Evolutionary conservation across 2,113 vertebrate species (phyloP).

Genomic region (Gavia stellata): DNA sequence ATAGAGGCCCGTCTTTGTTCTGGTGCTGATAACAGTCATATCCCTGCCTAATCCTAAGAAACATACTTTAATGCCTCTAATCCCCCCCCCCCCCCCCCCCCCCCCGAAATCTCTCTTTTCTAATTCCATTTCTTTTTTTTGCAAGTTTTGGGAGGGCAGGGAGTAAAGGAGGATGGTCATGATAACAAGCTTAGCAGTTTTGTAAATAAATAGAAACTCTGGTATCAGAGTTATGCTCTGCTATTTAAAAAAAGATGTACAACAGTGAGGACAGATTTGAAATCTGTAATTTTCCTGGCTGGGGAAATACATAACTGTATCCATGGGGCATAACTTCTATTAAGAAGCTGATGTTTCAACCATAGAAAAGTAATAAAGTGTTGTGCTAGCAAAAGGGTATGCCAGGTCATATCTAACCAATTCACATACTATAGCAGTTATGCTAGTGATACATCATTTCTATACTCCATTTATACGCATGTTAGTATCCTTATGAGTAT

Average conservation of each 20-base stretch:
- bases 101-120: not conserved
- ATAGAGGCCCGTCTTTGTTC: not conserved
- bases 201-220: not conserved
- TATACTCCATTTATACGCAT: not conserved
- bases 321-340: not conserved
- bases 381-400: not conserved
- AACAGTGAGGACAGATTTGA: not conserved
- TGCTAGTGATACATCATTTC: not conserved
- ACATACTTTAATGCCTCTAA: not conserved
- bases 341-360: not conserved
- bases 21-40: not conserved
- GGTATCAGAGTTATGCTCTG: not conserved
- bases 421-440: not conserved
- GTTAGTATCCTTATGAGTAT: not conserved
- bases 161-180: not conserved
- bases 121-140: not conserved
- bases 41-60: not conserved
- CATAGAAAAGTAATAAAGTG: not conserved
- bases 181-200: not conserved
- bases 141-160: not conserved
- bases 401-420: not conserved
- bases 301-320: not conserved
- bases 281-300: not conserved
- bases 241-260: not conserved
- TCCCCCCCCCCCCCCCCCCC: rapidly evolving